Conservation (phyloP, 2,113 vertebrate species). For the Pungitius pungitius region DNA sequence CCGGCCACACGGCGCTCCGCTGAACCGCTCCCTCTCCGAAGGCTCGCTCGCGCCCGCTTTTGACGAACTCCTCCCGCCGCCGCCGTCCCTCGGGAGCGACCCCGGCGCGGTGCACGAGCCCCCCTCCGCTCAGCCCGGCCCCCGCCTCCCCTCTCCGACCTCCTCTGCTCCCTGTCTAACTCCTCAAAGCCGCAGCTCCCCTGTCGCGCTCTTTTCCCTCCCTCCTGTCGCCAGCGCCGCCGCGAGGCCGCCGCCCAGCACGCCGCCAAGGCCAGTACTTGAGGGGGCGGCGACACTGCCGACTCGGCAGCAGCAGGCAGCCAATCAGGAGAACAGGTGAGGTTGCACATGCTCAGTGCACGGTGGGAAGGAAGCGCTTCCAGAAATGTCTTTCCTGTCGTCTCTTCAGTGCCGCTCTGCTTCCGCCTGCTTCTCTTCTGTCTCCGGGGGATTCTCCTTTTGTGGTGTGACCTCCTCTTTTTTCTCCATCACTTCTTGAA, state of each 20-base stretch:
- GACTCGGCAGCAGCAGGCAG: slow-evolving; percentile 80
- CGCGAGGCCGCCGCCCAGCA: slow-evolving; percentile 53
- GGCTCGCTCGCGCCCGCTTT: slow-evolving; percentile 35
- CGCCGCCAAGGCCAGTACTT: slow-evolving; percentile 61
- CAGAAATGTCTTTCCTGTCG: slow-evolving; percentile 49
- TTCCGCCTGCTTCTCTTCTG: slow-evolving; percentile 54
- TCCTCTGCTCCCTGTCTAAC: slow-evolving; percentile 62
- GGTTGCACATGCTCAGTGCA: slow-evolving; percentile 69
- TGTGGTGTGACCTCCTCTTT: slow-evolving; percentile 62
- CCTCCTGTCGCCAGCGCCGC: slow-evolving; percentile 62
- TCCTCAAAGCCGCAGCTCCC: slow-evolving; percentile 50
- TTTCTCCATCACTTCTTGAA: slow-evolving; percentile 52
- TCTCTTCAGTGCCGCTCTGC: slow-evolving; percentile 44
- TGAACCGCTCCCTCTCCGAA: slow-evolving; percentile 64
- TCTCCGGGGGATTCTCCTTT: slow-evolving; percentile 46
- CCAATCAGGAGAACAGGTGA: slow-evolving; percentile 89
- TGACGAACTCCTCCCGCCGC: slow-evolving; percentile 50
- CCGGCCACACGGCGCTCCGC: background rate
- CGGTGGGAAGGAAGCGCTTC: slow-evolving; percentile 14
- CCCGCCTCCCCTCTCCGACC: slow-evolving; percentile 69
- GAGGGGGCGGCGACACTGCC: slow-evolving; percentile 41
- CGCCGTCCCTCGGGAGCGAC: slow-evolving; percentile 62
- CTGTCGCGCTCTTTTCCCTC: slow-evolving; percentile 58
- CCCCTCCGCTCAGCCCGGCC: slow-evolving; percentile 33
- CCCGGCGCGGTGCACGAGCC: slow-evolving; percentile 39